Evolutionary conservation across 2,888 invertebrate genomes (phyloP), one percentile per base, ranked within the genome.

Genomic region (Exocentrus adspersus): DNA sequence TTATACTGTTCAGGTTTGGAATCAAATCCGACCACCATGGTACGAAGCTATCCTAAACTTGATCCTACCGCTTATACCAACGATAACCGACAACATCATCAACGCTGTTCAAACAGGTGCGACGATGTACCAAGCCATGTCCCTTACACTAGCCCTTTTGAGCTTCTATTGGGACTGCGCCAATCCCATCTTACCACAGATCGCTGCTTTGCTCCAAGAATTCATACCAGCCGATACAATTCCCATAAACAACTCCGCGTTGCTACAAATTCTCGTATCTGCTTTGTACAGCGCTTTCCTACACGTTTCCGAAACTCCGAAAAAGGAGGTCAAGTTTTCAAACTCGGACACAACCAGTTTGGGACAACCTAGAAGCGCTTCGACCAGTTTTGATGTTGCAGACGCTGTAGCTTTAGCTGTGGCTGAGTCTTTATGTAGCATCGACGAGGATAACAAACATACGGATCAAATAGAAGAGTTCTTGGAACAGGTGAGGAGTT

Each of bases 121-220:
- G 14, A 92, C 90, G 68, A 91, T 92, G 87, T 92, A 92, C 79
- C 92, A 92, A 84, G 88, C 91, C 10, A 92, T 92, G 89, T 90
- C 91, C 0, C 84, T 93, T 62, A 88, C 90, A 14, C 81, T 93
- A 17, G 88, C 88, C 0, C 90, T 90, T 76, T 85, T 92, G 65
- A 86, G 88, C 1, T 89, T 92, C 73, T 84, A 91, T 10, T 86
- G 90, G 80, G 89, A 90, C 72, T 90, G 90, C 72, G 77, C 91
- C 7, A 89, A 92, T 0, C 85, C 87, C 1, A 86, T 88, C 66
- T 84, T 91, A 0, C 72, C 84, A 2, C 70, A 71, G 62, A 73
- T 80, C 6, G 85, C 89, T 0, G 76, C 84, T 0, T 80, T 90
- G 0, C 79, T 94, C 63, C 89, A 92, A 77, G 88, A 89, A 46